Evolutionary conservation across 2,888 invertebrate genomes (phyloP).

Genomic region (Drosophila ezoana): DNA sequence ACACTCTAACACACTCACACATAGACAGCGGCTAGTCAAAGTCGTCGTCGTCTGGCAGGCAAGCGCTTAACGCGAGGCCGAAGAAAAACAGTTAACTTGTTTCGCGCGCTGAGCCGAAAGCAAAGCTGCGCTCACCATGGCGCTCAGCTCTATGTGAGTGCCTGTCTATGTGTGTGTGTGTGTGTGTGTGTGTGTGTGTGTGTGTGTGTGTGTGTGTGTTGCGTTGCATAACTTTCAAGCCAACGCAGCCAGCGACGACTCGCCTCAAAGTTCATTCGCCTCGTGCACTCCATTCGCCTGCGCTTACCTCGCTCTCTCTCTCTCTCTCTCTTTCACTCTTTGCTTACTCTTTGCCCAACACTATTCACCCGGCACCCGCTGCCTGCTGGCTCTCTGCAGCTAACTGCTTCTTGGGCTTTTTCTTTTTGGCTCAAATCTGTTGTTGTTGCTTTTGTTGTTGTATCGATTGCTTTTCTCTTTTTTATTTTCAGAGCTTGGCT

Average conservation of each 20-base stretch:
- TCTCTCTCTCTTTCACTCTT: conserved; percentile 9
- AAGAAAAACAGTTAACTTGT: conserved; percentile 77
- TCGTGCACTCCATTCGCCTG: conserved; percentile 82
- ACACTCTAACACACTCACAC: conserved; percentile 7
- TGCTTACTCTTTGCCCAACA: conserved; percentile 22
- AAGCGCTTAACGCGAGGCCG: conserved; percentile 48
- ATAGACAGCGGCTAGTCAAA: conserved; percentile 49
- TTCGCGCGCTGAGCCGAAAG: conserved; percentile 65
- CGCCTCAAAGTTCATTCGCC: conserved; percentile 83
- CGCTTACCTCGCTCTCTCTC: conserved; percentile 25
- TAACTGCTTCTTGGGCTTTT: conserved; percentile 49
- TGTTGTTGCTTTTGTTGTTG: conserved; percentile 25
- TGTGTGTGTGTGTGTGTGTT: conserved; percentile 51
- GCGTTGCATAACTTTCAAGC: conserved; percentile 84
- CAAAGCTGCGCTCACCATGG: conserved; percentile 63
- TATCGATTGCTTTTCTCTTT: conserved; percentile 61
- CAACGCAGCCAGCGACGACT: conserved; percentile 65
- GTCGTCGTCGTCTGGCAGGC: conserved; percentile 46
- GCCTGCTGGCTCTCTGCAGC: conserved; percentile 49
- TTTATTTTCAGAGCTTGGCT: conserved; percentile 66
- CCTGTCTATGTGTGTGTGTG: conserved; percentile 20
- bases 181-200: conserved; percentile 28
- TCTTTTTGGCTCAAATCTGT: conserved; percentile 34
- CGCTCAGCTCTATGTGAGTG: conserved; percentile 41
- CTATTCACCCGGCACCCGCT: conserved; percentile 14